Evolutionary conservation across 2,113 vertebrate species (phyloP), one percentile per base, ranked within the genome.

Genomic region (Mastomys natalensis): DNA sequence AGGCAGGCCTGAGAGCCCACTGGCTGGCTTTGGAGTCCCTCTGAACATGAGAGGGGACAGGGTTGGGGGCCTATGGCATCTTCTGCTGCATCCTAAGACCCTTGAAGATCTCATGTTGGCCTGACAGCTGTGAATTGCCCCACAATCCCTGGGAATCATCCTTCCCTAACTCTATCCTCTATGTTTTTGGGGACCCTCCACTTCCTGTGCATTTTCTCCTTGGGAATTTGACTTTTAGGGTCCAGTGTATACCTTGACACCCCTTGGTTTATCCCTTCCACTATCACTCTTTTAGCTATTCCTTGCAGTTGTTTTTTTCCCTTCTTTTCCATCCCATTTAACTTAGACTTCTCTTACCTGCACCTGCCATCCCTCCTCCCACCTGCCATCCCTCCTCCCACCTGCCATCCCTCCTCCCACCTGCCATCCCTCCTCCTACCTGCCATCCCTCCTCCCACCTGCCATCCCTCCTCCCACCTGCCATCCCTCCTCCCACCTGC

Each of bases 11-110:
- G 70, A 51, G 51, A 40, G 68, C 48, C 29, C 19, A 72, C 80
- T 26, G 9, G 80, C 91, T 93, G 94, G 96, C 93, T 90, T 95
- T 62, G 70, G 64, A 74, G 94, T 97, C 97, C 97, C 96, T 64
- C 43, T 0, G 94, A 93, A 97, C 68, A 91, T 16, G 53, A 53
- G 37, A 84, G 10, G 64, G 89, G 72, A 15, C 24, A 15, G 90
- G 90, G 80, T 5, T 10, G 80, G 66, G n/a, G 70, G 34, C 37
- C 86, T 22, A 78, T 73, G 93, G 92, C 17, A n/a, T 91, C 86
- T 96, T 95, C 68, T 95, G 48, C 85, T 80, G 58, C 70, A 80
- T 89, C 74, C 40, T 7, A 1, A 82, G 81, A 66, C 74, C 48
- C 48, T 72, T 26, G 77, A 62, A 64, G 40, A 51, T 34, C 48